Percentiles rank a stretch among this genome's conserved stretches.
Evolutionary conservation across 2,113 vertebrate species (phyloP).

Genomic region (Amphiprion ocellaris): DNA sequence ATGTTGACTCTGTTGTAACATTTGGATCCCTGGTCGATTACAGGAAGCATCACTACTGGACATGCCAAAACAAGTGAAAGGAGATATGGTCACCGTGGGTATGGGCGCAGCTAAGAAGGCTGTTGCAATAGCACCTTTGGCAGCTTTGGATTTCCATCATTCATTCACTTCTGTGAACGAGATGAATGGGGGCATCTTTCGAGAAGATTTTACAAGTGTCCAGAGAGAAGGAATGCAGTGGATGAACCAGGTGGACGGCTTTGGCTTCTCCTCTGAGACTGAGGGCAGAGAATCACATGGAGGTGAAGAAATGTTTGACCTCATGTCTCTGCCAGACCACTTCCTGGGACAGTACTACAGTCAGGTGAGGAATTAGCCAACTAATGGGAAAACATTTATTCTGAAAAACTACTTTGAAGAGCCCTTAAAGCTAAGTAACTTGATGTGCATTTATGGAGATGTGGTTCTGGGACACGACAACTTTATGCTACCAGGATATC

Average conservation of each 20-base stretch:
- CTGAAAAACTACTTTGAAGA: not conserved
- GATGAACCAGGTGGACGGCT: not conserved
- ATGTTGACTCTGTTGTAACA: conserved; percentile 18
- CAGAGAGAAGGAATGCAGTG: not conserved
- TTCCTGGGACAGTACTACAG: conserved; percentile 76
- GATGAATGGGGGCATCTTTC: not conserved
- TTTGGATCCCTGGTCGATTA: not conserved
- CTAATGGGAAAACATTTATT: not conserved
- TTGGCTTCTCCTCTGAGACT: conserved; percentile 11
- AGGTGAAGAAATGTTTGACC: conserved; percentile 40
- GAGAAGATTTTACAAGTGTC: conserved; percentile 9
- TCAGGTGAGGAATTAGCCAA: conserved; percentile 64
- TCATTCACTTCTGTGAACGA: conserved; percentile 36
- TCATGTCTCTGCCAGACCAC: conserved; percentile 69
- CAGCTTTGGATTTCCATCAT: not conserved
- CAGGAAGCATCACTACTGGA: conserved; percentile 71
- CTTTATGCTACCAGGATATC: too few relatives aligned
- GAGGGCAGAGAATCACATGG: conserved; percentile 20
- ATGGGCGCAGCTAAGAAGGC: not conserved
- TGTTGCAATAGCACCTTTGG: not conserved
- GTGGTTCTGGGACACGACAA: too few relatives aligned
- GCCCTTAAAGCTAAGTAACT: too few relatives aligned
- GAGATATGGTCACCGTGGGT: not conserved
- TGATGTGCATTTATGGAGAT: too few relatives aligned
- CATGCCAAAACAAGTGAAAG: conserved; percentile 10